Evolutionary conservation across 1,140 invertebrate species (phyloP).

Genomic region (Pristionchus pacificus): DNA sequence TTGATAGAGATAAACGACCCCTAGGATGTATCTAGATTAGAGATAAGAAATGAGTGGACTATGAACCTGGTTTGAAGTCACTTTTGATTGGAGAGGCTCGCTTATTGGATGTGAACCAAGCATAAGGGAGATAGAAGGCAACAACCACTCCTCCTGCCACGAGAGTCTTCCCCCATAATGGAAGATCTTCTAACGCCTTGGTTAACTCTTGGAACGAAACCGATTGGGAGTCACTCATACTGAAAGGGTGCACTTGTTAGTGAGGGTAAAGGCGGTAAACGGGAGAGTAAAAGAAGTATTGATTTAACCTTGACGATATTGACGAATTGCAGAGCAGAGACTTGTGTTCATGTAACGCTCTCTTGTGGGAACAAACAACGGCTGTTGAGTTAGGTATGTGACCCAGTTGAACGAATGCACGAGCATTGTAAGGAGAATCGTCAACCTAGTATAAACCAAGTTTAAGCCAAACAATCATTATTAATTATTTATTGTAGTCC

Average conservation of each 20-base stretch:
- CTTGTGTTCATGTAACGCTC: too few species aligned
- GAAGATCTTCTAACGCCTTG: conserved; percentile 23
- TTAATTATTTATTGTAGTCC: too few species aligned
- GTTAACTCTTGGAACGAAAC: conserved; percentile 14
- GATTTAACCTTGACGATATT: too few species aligned
- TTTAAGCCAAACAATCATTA: too few species aligned
- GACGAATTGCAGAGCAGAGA: too few species aligned
- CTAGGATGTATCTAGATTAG: background rate
- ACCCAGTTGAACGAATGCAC: too few species aligned
- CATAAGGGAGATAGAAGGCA: conserved; percentile 28
- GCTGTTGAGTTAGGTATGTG: too few species aligned
- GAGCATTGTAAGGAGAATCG: too few species aligned
- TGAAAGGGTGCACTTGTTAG: background rate
- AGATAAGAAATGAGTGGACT: background rate
- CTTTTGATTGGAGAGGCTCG: conserved; percentile 26
- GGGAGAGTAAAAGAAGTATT: too few species aligned
- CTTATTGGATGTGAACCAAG: conserved; percentile 8
- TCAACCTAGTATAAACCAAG: too few species aligned
- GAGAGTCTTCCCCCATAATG: conserved; percentile 32
- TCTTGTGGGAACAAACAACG: too few species aligned
- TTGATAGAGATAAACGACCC: conserved; percentile 77
- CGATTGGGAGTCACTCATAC: background rate
- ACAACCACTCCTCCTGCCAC: conserved; percentile 27
- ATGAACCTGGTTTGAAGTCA: conserved; percentile 31
- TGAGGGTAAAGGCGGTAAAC: background rate